These are phyloP conservation scores for Ernsta delagoae DNA, from an alignment of 2,888 invertebrate genomes.

Conservation along the genomic window DNA sequence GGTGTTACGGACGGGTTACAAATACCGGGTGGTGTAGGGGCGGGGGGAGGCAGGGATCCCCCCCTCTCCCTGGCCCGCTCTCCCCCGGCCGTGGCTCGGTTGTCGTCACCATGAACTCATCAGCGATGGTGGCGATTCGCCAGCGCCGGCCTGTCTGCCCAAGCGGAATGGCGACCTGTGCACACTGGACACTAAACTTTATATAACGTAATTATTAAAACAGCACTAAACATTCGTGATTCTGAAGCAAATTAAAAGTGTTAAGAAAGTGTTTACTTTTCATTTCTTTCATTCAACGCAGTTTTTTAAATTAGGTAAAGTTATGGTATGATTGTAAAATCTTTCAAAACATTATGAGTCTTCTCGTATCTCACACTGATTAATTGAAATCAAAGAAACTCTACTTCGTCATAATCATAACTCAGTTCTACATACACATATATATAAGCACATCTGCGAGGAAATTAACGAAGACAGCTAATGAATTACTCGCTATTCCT, in stretches of 20 bases:
- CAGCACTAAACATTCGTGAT: no score
- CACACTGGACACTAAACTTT: constrained; percentile 7
- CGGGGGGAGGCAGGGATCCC: background rate
- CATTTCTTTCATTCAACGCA: no score
- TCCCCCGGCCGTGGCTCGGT: background rate
- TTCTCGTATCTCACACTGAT: no score
- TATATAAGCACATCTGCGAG: background rate
- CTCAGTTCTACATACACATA: background rate
- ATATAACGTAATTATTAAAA: no score
- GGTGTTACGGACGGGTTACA: constrained; percentile 39
- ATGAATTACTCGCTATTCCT: constrained; percentile 8
- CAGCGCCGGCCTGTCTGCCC: constrained; percentile 49
- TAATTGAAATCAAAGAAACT: background rate
- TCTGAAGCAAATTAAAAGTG: no score
- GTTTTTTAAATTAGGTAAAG: no score
- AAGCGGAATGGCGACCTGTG: background rate
- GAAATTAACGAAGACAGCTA: constrained; percentile 26
- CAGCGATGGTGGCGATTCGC: constrained; percentile 42
- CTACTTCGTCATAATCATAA: background rate
- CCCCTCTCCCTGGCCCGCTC: background rate
- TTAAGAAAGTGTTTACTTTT: no score
- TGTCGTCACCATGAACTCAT: constrained; percentile 39
- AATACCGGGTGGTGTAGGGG: constrained; percentile 39
- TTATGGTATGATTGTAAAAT: no score
- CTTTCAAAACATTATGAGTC: no score